Evolutionary conservation across 2,888 invertebrate species (phyloP).

Genomic region (Ceramica pisi): DNA sequence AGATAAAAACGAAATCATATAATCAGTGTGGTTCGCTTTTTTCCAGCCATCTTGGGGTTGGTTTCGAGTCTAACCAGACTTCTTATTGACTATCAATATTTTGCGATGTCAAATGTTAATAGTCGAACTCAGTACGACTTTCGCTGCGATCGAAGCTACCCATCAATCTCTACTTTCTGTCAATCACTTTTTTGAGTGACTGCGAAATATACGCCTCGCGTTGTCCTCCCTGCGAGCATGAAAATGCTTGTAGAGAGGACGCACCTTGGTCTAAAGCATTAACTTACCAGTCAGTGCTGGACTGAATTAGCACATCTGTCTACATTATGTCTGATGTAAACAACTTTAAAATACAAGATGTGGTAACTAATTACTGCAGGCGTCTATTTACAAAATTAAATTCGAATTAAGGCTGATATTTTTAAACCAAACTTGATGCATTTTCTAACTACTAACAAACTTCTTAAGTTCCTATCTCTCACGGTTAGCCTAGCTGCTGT

Average conservation of each 20-base stretch:
- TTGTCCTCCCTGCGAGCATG: too few relatives aligned
- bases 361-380: conserved; percentile 17
- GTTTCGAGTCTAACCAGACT: too few relatives aligned
- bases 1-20: too few relatives aligned
- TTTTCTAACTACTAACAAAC: neutral
- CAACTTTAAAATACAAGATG: neutral
- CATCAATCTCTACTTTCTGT: conserved; percentile 26
- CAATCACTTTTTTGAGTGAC: conserved; percentile 26
- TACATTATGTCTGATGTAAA: too few relatives aligned
- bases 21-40: too few relatives aligned
- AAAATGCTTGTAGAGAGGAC: neutral
- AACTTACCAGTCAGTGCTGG: neutral
- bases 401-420: conserved; percentile 32
- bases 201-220: conserved; percentile 34
- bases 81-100: neutral
- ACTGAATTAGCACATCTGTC: too few relatives aligned
- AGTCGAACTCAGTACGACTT: conserved; percentile 20
- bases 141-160: neutral
- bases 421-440: conserved; percentile 21
- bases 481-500: neutral
- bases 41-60: too few relatives aligned
- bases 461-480: conserved; percentile 4
- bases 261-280: too few relatives aligned
- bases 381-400: neutral
- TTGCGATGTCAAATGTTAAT: conserved; percentile 12